Conservation (phyloP, 2,888 invertebrate species). For the Rhopalosiphum nymphaeae region DNA sequence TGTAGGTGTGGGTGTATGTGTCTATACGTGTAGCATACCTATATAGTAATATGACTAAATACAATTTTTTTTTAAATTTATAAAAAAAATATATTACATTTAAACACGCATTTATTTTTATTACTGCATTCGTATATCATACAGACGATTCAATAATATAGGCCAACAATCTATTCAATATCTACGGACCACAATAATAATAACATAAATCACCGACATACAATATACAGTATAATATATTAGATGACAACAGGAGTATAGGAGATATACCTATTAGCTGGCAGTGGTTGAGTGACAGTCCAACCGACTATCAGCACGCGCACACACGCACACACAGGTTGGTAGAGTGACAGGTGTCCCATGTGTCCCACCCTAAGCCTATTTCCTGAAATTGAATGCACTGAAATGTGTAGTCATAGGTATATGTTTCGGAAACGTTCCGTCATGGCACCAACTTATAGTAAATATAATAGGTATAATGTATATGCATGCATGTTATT, state of each 20-base stretch:
- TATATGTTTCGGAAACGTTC: not conserved
- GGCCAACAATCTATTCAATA: not conserved
- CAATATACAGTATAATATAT: not conserved
- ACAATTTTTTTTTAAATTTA: not conserved
- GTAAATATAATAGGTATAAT: not conserved
- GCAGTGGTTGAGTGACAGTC: not conserved
- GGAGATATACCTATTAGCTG: not conserved
- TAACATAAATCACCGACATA: not conserved
- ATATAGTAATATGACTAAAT: not conserved
- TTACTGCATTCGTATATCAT: not conserved
- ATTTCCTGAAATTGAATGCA: not conserved
- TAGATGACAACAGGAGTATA: not conserved
- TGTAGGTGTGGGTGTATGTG: not conserved
- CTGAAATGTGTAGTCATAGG: not conserved
- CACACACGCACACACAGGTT: not conserved
- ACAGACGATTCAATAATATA: constrained; percentile 6
- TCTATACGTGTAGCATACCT: not conserved
- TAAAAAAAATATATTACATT: not conserved
- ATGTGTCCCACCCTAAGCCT: not conserved
- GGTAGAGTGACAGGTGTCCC: not conserved
- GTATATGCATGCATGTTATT: not conserved
- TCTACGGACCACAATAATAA: not conserved
- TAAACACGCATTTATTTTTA: not conserved
- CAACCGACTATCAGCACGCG: not conserved
- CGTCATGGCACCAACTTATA: not conserved